Evolutionary conservation across 2,888 invertebrate genomes (phyloP).

Genomic region (Bursaphelenchus okinawaensis): DNA sequence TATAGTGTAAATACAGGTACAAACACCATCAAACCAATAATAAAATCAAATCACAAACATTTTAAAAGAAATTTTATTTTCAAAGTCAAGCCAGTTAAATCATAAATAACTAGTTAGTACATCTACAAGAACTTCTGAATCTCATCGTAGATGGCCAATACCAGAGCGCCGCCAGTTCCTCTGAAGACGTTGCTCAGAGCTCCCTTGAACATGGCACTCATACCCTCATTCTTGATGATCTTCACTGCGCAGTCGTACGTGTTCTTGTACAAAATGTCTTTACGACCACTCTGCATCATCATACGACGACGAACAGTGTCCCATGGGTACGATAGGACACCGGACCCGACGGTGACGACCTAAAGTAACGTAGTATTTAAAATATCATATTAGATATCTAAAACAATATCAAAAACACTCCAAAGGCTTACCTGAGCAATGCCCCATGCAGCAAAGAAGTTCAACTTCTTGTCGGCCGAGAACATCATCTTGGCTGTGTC

Average conservation of each 20-base stretch:
- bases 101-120: too few species aligned
- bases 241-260: slow-evolving; percentile 85
- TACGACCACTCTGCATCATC: slow-evolving; percentile 96
- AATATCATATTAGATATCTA: background rate
- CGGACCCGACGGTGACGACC: slow-evolving; percentile 75
- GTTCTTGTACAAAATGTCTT: slow-evolving; percentile 75
- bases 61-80: too few species aligned
- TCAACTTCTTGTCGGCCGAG: slow-evolving; percentile 78
- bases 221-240: slow-evolving; percentile 69
- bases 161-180: slow-evolving; percentile 87
- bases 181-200: slow-evolving; percentile 61
- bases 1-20: too few species aligned
- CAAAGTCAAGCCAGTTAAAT: too few species aligned
- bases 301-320: slow-evolving; percentile 89
- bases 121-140: slow-evolving; percentile 65
- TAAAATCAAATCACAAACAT: too few species aligned
- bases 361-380: slow-evolving; percentile 9
- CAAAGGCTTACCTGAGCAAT: slow-evolving; percentile 58
- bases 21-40: too few species aligned
- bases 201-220: slow-evolving; percentile 79
- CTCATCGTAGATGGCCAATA: slow-evolving; percentile 83
- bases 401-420: background rate
- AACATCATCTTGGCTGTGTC: slow-evolving; percentile 88
- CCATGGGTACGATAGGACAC: slow-evolving; percentile 91
- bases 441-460: slow-evolving; percentile 83